phyloP scores from a whole-genome alignment of 2,797 vertebrate genomes.

The Pelochelys cantorii region DNA sequence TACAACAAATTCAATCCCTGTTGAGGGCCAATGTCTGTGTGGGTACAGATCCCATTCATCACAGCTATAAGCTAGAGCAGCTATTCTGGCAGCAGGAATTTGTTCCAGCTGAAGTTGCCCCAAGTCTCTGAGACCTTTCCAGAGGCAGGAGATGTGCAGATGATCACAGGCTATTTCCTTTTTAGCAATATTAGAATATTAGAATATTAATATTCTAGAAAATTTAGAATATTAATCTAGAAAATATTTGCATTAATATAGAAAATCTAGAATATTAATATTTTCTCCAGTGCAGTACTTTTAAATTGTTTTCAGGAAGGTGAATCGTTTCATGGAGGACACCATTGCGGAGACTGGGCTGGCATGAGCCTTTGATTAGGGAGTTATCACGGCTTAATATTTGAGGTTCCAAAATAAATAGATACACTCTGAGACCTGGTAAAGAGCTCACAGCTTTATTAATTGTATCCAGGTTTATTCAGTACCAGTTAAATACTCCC shows the following conservation, averaged over 20 bases:
- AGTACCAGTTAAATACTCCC: not conserved
- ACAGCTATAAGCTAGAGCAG: not conserved
- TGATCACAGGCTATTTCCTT: not conserved
- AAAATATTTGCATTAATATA: no score
- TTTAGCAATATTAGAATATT: not conserved
- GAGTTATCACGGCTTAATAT: not conserved
- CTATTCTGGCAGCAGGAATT: not conserved
- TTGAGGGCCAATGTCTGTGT: no score
- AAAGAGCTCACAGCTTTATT: not conserved
- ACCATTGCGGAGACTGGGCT: fast-evolving
- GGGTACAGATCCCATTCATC: not conserved
- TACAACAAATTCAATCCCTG: no score
- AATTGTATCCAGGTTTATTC: not conserved
- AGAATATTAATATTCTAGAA: no score
- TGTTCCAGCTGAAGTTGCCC: not conserved
- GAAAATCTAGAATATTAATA: not conserved
- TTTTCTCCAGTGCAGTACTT: not conserved
- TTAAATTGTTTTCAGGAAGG: not conserved
- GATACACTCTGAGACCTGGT: fast-evolving
- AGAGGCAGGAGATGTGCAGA: not conserved
- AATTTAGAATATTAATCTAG: no score
- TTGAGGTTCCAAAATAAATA: not conserved
- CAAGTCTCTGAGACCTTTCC: not conserved
- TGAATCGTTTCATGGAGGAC: not conserved
- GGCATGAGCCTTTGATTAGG: not conserved